Conservation (phyloP, 2,797 vertebrate species). For the Notolabrus celidotus region DNA sequence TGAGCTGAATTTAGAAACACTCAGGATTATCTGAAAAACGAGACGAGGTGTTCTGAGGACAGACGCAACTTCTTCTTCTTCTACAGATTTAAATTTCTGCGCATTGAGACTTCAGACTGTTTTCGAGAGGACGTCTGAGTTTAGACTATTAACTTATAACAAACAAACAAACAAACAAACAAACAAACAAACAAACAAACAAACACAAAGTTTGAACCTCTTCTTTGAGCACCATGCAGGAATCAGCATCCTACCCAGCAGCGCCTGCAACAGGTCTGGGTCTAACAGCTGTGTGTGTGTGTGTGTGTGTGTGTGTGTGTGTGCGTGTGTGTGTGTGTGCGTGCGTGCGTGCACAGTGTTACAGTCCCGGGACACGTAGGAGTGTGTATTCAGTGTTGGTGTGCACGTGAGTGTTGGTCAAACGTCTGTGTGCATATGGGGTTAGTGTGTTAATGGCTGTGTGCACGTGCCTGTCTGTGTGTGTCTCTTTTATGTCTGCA, state of each 20-base stretch:
- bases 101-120: slow-evolving; percentile 28
- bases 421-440: not conserved
- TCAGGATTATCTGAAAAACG: slow-evolving; percentile 53
- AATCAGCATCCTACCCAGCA: no score
- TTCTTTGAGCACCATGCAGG: slow-evolving; percentile 63
- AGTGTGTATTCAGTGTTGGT: no score
- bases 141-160: slow-evolving; percentile 37
- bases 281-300: not conserved
- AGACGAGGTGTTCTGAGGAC: slow-evolving; percentile 12
- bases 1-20: slow-evolving; percentile 54
- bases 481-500: not conserved
- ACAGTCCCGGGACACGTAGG: no score
- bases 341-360: slow-evolving; percentile 8
- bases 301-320: not conserved
- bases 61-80: slow-evolving; percentile 18
- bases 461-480: not conserved
- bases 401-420: not conserved
- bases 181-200: no score
- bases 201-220: slow-evolving; percentile 66
- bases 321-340: slow-evolving; percentile 1
- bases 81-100: slow-evolving; percentile 38
- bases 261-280: slow-evolving; percentile 20
- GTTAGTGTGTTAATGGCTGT: not conserved
- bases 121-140: slow-evolving; percentile 58
- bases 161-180: slow-evolving; percentile 23